Evolutionary conservation across 2,888 invertebrate genomes (phyloP), one percentile per base, ranked within the genome.

Genomic region (Megalurothrips usitatus): DNA sequence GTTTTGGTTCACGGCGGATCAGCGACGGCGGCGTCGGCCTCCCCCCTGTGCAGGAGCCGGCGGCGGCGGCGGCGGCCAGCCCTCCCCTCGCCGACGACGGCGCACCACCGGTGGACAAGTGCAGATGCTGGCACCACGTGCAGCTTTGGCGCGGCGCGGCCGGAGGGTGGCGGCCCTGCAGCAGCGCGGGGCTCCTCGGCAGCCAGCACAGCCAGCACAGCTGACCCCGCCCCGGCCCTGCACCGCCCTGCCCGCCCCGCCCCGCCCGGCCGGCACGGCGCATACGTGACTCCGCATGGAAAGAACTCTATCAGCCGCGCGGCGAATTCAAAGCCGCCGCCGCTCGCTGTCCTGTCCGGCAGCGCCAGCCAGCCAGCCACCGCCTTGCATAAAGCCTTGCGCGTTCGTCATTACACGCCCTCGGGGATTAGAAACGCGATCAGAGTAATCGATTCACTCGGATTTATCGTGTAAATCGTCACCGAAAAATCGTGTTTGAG

Each of bases 261-360:
- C n/a, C 14, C 11, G 12, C 58, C 58, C n/a, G 58, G 58, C n/a
- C 17, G 23, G 68, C 12, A 26, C 23, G 4, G 26, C 26, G 12
- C 68, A 26, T 23, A 75, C 68, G 68, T 75, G 68, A 23, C 68
- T 75, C 68, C 26, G 68, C 68, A 75, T 75, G 23, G 23, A 75
- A 75, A 75, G 68, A 75, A 75, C 68, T 75, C 68, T 75, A 75
- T 75, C 68, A 75, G 68, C 68, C 68, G 68, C 26, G 68, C 23
- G 26, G 9, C 68, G 68, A 26, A 75, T 75, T 75, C 68, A 75
- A 75, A 75, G 68, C 12, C 68, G 68, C 23, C 26, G 26, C 26
- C 8, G 23, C 68, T 68, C 3, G n/a, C 19, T 12, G 6, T 52
- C 6, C 52, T 3, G 52, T n/a, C 14, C 58, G 58, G 58, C 63